Evolutionary conservation across 2,888 invertebrate genomes (phyloP).

Genomic region (Drosophila algonquin): DNA sequence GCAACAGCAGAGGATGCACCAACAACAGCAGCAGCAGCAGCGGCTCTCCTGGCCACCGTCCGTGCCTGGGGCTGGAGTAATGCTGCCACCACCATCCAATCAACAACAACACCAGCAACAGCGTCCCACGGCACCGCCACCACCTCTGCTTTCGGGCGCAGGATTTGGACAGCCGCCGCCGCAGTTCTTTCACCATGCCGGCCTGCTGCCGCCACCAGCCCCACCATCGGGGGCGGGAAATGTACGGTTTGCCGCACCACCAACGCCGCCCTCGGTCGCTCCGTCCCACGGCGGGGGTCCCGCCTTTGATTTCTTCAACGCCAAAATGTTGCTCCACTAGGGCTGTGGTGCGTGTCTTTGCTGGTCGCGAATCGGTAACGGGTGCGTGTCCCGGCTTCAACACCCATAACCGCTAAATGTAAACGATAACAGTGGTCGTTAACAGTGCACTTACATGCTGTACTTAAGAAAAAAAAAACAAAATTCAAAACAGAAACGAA

Average conservation of each 20-base stretch:
- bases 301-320: conserved; percentile 76
- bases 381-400: conserved; percentile 27
- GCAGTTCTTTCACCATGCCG: conserved; percentile 67
- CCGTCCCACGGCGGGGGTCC: conserved; percentile 57
- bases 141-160: conserved; percentile 39
- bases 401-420: conserved; percentile 11
- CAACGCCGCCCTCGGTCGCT: conserved; percentile 46
- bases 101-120: conserved; percentile 44
- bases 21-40: conserved; percentile 35
- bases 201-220: conserved; percentile 55
- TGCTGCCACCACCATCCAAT: conserved; percentile 67
- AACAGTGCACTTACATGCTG: conserved; percentile 80
- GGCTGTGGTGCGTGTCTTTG: conserved; percentile 4
- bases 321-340: conserved; percentile 76
- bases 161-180: conserved; percentile 46
- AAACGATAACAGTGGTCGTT: conserved; percentile 25
- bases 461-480: conserved; percentile 62
- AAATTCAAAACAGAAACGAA: conserved; percentile 31
- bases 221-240: conserved; percentile 10
- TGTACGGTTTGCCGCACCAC: conserved; percentile 42
- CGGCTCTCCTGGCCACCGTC: conserved; percentile 60
- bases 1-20: conserved; percentile 39
- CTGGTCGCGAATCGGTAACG: conserved; percentile 2
- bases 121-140: conserved; percentile 44
- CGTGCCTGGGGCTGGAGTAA: conserved; percentile 51